These are phyloP conservation scores for Cydia splendana DNA, from an alignment of 1,140 invertebrate species.

Conservation along the genomic window DNA sequence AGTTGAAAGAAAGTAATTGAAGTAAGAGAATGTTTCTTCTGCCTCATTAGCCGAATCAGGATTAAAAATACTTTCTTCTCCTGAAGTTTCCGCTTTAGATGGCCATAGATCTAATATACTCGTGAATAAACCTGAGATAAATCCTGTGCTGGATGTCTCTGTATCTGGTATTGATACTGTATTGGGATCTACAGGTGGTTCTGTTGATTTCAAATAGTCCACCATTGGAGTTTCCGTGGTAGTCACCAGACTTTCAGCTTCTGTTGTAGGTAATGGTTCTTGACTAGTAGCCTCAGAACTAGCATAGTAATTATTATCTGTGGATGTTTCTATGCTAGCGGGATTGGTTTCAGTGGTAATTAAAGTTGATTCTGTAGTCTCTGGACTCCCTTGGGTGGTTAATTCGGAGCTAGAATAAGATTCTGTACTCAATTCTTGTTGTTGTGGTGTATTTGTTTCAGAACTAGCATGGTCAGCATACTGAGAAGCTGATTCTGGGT, in stretches of 20 bases:
- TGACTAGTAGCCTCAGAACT: constrained; percentile 22
- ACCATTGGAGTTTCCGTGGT: constrained; percentile 32
- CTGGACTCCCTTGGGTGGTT: background rate
- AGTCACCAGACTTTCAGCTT: constrained; percentile 38
- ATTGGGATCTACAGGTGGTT: constrained; percentile 30
- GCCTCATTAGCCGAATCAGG: constrained; percentile 46
- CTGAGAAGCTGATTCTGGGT: background rate
- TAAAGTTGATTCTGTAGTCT: background rate
- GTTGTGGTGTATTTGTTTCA: constrained; percentile 12
- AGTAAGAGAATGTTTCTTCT: constrained; percentile 58
- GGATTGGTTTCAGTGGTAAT: constrained; percentile 1
- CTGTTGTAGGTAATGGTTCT: constrained; percentile 34
- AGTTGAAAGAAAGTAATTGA: constrained; percentile 54
- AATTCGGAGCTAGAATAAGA: background rate
- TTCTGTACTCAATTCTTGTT: background rate
- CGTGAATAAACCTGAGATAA: constrained; percentile 58
- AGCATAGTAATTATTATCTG: constrained; percentile 17
- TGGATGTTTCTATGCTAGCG: background rate
- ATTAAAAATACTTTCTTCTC: constrained; percentile 57
- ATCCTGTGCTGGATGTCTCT: constrained; percentile 43
- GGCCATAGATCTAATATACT: constrained; percentile 58
- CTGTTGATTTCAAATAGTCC: constrained; percentile 33
- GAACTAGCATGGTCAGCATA: background rate
- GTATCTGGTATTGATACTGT: constrained; percentile 30
- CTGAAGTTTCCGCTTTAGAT: constrained; percentile 50